A percentile compares a stretch with the other conserved stretches of the same genome.
Conservation (phyloP, 2,797 vertebrate genomes). For the Mastacembelus armatus region DNA sequence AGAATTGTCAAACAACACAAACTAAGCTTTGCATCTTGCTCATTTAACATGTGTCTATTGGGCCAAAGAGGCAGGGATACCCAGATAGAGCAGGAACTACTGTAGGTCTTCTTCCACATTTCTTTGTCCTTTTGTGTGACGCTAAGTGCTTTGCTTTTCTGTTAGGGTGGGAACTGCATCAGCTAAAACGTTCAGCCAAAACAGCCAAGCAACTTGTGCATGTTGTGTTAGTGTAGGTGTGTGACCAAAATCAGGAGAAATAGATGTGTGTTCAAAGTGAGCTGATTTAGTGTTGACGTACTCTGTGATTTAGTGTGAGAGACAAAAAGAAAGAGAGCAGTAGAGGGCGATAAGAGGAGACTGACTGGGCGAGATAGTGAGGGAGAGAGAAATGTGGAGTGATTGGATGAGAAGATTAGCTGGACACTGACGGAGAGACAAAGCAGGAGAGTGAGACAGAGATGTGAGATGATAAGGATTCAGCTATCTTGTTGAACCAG, state of each 20-base stretch:
- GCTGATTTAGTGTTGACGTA: constrained; percentile 2
- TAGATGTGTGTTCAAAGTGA: not conserved
- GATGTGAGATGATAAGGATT: constrained; percentile 64
- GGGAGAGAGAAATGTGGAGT: constrained; percentile 20
- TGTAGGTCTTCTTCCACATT: too few species aligned
- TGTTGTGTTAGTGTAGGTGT: too few species aligned
- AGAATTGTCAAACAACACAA: too few species aligned
- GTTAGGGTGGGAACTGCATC: too few species aligned
- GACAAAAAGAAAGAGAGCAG: constrained; percentile 7
- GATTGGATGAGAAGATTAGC: constrained; percentile 59
- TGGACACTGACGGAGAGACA: constrained; percentile 53
- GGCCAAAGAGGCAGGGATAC: too few species aligned
- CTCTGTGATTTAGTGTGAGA: constrained; percentile 28
- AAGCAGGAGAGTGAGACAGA: constrained; percentile 34
- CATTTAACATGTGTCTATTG: too few species aligned
- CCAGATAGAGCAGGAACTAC: too few species aligned
- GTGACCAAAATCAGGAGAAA: constrained; percentile 2
- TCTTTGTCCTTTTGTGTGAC: too few species aligned
- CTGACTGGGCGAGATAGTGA: constrained; percentile 37
- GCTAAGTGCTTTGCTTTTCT: too few species aligned
- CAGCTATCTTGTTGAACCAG: constrained; percentile 69
- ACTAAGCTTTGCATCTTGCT: too few species aligned
- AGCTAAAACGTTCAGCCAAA: too few species aligned
- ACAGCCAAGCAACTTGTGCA: too few species aligned
- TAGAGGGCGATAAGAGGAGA: constrained; percentile 17